phyloP scores from a whole-genome alignment of 2,888 invertebrate species.

The Timandra comae region DNA sequence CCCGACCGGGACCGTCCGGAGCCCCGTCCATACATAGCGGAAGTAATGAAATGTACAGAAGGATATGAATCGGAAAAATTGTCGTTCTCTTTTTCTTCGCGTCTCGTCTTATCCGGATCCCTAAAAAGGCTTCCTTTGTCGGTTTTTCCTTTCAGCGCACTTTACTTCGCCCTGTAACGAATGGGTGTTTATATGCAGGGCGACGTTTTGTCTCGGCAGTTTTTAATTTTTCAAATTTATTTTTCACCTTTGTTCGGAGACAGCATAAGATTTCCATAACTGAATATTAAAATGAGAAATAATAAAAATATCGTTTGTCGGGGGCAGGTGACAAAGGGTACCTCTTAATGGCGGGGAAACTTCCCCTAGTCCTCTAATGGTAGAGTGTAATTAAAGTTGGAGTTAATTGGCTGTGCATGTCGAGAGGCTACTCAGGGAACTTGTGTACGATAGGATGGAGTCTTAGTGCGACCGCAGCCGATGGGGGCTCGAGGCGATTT shows the following conservation, averaged over 20 bases:
- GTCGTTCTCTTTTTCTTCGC: constrained; percentile 69
- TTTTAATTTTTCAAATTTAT: constrained; percentile 27
- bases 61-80: constrained; percentile 75
- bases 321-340: constrained; percentile 25
- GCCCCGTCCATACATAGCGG: constrained; percentile 63
- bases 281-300: constrained; percentile 20
- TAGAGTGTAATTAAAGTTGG: constrained; percentile 53
- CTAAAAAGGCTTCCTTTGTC: constrained; percentile 55
- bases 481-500: constrained; percentile 54
- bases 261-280: constrained; percentile 22
- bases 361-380: constrained; percentile 38
- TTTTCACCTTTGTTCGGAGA: constrained; percentile 18
- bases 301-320: constrained; percentile 15
- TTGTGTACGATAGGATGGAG: constrained; percentile 35
- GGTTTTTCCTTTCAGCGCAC: constrained; percentile 54
- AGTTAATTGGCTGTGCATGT: constrained; percentile 53
- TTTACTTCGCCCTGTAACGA: constrained; percentile 40
- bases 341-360: constrained; percentile 26
- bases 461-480: constrained; percentile 39
- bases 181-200: constrained; percentile 42
- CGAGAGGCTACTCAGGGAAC: constrained; percentile 41
- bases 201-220: constrained; percentile 30
- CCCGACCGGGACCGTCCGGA: constrained; percentile 38
- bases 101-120: constrained; percentile 54
- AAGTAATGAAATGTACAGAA: constrained; percentile 75